These are phyloP conservation scores for Rhinella marina DNA, from an alignment of 2,797 vertebrate genomes.

Conservation along the genomic window DNA sequence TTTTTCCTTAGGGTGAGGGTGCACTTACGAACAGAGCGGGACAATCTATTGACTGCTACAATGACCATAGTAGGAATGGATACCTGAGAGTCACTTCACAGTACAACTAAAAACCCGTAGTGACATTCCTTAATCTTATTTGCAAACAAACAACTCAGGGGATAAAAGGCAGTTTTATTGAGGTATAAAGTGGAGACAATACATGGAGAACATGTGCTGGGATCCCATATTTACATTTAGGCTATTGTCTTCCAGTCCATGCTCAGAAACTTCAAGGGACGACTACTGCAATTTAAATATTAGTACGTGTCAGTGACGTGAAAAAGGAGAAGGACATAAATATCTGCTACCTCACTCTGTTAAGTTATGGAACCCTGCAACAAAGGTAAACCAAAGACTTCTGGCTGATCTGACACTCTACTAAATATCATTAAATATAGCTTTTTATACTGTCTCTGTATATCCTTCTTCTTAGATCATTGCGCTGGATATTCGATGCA, in stretches of 20 bases:
- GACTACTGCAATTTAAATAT: constrained; percentile 44
- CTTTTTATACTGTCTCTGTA: background rate
- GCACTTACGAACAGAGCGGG: no score
- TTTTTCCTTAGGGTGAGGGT: no score
- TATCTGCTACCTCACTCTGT: constrained; percentile 23
- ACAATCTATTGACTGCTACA: background rate
- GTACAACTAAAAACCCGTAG: background rate
- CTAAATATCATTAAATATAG: background rate
- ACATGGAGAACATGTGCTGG: constrained; percentile 16
- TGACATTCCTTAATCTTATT: constrained; percentile 2
- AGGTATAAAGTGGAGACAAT: background rate
- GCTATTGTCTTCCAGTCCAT: constrained; percentile 54
- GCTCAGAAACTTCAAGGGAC: constrained; percentile 1
- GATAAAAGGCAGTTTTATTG: constrained; percentile 11
- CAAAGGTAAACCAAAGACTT: constrained; percentile 51
- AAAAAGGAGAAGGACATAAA: constrained; percentile 62
- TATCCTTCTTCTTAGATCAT: background rate
- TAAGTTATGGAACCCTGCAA: constrained; percentile 47
- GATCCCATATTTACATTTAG: constrained; percentile 32
- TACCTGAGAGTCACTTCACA: background rate
- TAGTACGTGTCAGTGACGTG: constrained; percentile 46
- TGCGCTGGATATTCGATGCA: constrained; percentile 2
- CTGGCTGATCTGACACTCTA: constrained; percentile 2
- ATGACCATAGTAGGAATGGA: background rate
- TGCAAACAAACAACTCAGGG: background rate